Conservation (phyloP, 2,888 invertebrate genomes). For the Eudasyphora cyanicolor region DNA sequence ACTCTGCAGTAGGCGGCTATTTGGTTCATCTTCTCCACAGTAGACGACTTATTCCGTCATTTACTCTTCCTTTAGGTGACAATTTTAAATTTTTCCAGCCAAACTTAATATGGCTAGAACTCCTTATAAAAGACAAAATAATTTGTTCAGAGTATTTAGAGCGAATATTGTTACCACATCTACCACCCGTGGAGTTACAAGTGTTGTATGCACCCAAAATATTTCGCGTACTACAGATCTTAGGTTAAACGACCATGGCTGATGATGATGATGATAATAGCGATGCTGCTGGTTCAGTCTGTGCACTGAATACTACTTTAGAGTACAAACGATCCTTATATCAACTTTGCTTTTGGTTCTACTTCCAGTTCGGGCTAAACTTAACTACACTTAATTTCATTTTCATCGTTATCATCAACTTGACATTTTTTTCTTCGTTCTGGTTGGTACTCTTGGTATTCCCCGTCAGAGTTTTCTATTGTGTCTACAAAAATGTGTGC, state of each 20-base stretch:
- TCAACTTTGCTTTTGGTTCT: conserved; percentile 5
- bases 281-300: neutral
- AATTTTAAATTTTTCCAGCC: too few relatives aligned
- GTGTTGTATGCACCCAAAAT: neutral
- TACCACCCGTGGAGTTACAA: conserved; percentile 58
- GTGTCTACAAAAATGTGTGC: neutral
- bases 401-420: neutral
- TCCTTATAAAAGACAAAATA: too few relatives aligned
- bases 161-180: conserved; percentile 36
- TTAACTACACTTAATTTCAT: conserved; percentile 15
- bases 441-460: neutral
- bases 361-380: conserved; percentile 35
- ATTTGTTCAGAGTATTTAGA: neutral
- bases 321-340: neutral
- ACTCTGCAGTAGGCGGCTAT: too few relatives aligned
- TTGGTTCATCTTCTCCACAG: too few relatives aligned
- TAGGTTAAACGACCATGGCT: neutral
- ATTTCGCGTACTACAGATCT: neutral
- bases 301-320: neutral
- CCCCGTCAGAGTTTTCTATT: neutral
- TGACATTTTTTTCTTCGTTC: neutral
- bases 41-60: too few relatives aligned
- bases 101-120: too few relatives aligned
- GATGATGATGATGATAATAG: neutral
- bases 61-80: too few relatives aligned